Base-by-base conservation (phyloP, 2,888 invertebrate genomes). In the Cynaeus angustus region DNA sequence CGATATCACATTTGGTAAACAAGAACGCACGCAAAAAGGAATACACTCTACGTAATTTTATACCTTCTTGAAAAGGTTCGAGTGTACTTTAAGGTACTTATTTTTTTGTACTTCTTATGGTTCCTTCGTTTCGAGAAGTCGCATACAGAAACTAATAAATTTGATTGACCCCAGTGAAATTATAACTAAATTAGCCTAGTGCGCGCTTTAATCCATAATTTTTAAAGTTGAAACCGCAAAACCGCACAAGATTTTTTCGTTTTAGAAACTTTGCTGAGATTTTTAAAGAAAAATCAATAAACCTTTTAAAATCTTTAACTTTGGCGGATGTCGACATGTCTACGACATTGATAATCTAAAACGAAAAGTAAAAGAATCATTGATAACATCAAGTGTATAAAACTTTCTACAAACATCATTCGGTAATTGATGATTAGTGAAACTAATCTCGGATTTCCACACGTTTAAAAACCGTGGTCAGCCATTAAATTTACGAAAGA, bases 231-330 rank as follows among this genome's bases (percentile, higher is more conserved):
- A n/a, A n/a, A 1, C 21, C 4, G 21, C 21, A 21, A 4, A 4
- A 21, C 21, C 21, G 21, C 21, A n/a, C n/a, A 3, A 4, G 21
- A 21, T 21, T 37, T 53, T 55, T 16, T 21, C 41, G 41, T 58
- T 58, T 41, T 26, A 58, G 43, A n/a, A n/a, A n/a, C n/a, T n/a
- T n/a, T n/a, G 26, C 16, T 43, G 50, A 12, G 50, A 50, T 50
- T 28, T 50, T 3, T 7, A 13, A 59, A 38, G 41, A 59, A 28
- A 56, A 56, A 41, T 56, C 41, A 7, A 56, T 38, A 33, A 59
- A 59, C 59, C 59, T 59, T 59, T 59, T 59, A 46, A 59, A 28
- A 59, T 45, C 59, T 45, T 45, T 46, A 59, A 46, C 59, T 59
- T 59, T 59, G 33, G 30, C 46, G 21, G 28, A 58, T 13, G 13